phyloP scores from a whole-genome alignment of 2,888 invertebrate genomes.

The Loripinus fragilis region DNA sequence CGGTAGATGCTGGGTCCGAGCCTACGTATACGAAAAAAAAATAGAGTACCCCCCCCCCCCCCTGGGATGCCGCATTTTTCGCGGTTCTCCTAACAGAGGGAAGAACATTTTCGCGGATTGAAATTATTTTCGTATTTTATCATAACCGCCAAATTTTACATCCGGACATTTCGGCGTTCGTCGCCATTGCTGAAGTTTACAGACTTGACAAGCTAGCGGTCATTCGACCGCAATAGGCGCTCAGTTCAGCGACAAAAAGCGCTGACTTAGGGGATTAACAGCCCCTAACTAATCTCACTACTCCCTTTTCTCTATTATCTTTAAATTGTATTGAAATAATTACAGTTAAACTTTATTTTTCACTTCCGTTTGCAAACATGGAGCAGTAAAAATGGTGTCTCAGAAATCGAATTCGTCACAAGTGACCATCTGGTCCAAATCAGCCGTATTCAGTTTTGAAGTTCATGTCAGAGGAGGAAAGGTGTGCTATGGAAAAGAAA shows the following conservation, averaged over 20 bases:
- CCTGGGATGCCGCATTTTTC: no score
- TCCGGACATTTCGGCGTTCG: constrained; percentile 63
- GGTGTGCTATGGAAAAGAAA: constrained; percentile 78
- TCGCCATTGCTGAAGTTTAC: constrained; percentile 57
- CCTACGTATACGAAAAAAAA: no score
- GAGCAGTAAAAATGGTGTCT: constrained; percentile 75
- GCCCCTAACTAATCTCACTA: constrained; percentile 33
- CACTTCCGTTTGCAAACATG: constrained; percentile 67
- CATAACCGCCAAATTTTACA: constrained; percentile 48
- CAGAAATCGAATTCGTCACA: constrained; percentile 49
- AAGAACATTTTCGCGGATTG: no score
- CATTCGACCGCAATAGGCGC: constrained; percentile 40
- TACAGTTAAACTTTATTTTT: constrained; percentile 38
- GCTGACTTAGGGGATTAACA: constrained; percentile 47
- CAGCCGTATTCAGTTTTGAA: constrained; percentile 31
- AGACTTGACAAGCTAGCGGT: constrained; percentile 32
- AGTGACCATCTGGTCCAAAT: constrained; percentile 68
- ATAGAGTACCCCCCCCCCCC: no score
- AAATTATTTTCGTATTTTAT: no score
- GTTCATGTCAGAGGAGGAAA: constrained; percentile 77
- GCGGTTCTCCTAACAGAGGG: no score
- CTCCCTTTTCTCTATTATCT: background rate
- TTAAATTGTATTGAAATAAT: constrained; percentile 12
- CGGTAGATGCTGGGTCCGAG: no score
- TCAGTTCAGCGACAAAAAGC: constrained; percentile 29